Evolutionary conservation across 2,113 vertebrate genomes (phyloP).

Genomic region (Myodes glareolus): DNA sequence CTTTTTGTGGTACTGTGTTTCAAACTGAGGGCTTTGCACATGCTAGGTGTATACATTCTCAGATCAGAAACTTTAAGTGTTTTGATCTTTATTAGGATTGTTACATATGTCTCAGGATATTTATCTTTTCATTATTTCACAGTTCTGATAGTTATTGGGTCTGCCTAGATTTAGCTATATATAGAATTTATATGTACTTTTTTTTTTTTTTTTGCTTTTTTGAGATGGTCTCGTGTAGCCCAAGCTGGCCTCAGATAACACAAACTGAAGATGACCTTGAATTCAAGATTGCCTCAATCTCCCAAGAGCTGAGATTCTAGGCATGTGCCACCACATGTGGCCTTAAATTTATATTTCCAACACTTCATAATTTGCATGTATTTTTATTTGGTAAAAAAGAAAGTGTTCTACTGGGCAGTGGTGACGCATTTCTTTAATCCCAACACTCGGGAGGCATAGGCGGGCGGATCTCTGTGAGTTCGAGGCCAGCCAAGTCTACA

Average conservation of each 20-base stretch:
- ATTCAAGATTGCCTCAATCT: background rate
- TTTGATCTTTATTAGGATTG: background rate
- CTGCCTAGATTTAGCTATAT: background rate
- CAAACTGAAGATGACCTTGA: background rate
- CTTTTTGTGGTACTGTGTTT: background rate
- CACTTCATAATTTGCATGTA: conserved; percentile 7
- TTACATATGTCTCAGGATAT: background rate
- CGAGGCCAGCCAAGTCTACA: too few species aligned
- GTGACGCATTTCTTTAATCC: too few species aligned
- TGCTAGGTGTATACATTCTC: background rate
- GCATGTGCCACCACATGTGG: background rate
- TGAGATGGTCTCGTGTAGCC: conserved; percentile 23
- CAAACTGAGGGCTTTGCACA: background rate
- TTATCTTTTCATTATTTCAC: background rate
- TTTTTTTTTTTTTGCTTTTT: background rate
- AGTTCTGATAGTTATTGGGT: background rate
- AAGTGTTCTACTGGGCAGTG: background rate
- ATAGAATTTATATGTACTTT: background rate
- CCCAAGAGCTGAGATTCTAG: background rate
- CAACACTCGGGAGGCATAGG: too few species aligned
- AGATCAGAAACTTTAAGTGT: background rate
- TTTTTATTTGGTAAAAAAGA: background rate
- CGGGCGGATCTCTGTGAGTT: too few species aligned
- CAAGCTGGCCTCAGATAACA: background rate
- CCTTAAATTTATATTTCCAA: background rate